Evolutionary conservation across 2,888 invertebrate genomes (phyloP).

Genomic region (Cephus nigrinus): DNA sequence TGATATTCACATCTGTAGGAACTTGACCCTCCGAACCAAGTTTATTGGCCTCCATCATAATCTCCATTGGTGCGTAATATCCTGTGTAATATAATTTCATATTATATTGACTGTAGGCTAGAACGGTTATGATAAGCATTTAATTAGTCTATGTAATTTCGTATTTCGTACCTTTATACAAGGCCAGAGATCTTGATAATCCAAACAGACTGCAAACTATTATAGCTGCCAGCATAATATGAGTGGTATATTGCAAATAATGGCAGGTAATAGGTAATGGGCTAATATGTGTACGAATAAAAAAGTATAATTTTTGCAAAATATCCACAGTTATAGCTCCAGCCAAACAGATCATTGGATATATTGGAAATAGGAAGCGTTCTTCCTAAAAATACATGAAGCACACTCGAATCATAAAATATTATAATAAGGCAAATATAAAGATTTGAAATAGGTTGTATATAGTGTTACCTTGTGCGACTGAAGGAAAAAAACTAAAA

Average conservation of each 20-base stretch:
- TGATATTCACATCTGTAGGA: constrained; percentile 69
- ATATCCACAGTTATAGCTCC: constrained; percentile 84
- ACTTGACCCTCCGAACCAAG: constrained; percentile 68
- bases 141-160: neutral
- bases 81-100: constrained; percentile 34
- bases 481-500: constrained; percentile 86
- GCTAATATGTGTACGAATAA: constrained; percentile 50
- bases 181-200: constrained; percentile 70
- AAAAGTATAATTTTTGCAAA: constrained; percentile 79
- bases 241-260: constrained; percentile 81
- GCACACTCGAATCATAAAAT: neutral
- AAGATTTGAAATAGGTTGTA: neutral
- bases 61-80: constrained; percentile 92
- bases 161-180: constrained; percentile 70
- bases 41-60: constrained; percentile 80
- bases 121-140: neutral
- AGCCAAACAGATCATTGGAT: constrained; percentile 88
- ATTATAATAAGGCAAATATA: neutral
- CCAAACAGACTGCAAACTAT: constrained; percentile 68
- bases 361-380: constrained; percentile 91
- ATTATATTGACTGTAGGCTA: neutral
- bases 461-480: constrained; percentile 84
- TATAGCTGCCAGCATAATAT: constrained; percentile 76
- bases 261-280: constrained; percentile 66
- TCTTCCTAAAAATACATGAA: constrained; percentile 69